Evolutionary conservation across 2,113 vertebrate species (phyloP), one percentile per base, ranked within the genome.

Genomic region (Triplophysa dalaica): DNA sequence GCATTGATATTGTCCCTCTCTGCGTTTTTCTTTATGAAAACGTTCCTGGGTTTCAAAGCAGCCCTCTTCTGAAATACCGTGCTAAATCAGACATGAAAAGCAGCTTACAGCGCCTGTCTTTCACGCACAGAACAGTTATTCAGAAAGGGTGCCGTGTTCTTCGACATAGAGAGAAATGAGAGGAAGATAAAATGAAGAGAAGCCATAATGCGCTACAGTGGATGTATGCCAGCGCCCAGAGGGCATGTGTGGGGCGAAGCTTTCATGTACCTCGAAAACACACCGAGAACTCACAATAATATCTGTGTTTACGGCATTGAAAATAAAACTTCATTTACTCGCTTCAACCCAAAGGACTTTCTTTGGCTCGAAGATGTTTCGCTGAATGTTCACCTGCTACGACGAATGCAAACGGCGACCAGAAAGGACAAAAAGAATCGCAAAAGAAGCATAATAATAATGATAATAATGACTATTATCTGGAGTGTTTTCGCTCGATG

Each of bases 71-170:
- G 86, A 87, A 86, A 90, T 85, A 88, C 86, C 88, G 79, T 87
- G 87, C 85, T 87, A 86, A 90, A 87, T 89, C 87, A 90, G 86
- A 74, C 81, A 83, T 83, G 81, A 83, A 78, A 83, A 83, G 81
- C 67, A 54, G 17, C 76, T 84, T 67, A 84, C 82, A 89, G 82
- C 74, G 24, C 29, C 68, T 4, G 60, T 81, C 63, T 73, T 69
- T 81, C 86, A 86, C 87, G 80, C 72, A 65, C 80, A 84, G 84
- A 85, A 88, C 75, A 80, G 79, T 85, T 75, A 65, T 85, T 85
- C 81, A 83, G 66, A 83, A 85, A 83, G 75, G 14, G 84, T 58
- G 80, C 75, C 43, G 48, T 63, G 68, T 63, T 24, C 33, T 79
- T 68, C 45, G n/a, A 54, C 67, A 21, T 41, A 45, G 7, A 62